Conservation (phyloP, 2,113 vertebrate species). For the Siniperca chuatsi region DNA sequence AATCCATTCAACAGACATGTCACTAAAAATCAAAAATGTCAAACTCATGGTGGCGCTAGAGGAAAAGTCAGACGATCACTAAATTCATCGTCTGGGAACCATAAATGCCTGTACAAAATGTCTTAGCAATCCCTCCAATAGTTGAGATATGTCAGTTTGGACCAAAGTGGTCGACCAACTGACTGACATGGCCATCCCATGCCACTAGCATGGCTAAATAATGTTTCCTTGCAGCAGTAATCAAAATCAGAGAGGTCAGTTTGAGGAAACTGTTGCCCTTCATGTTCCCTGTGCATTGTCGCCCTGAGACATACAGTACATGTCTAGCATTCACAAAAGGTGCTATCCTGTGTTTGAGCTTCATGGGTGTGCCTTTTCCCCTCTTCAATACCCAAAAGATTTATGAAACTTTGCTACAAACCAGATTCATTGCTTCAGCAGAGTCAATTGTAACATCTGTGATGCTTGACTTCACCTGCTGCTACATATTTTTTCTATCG, state of each 20-base stretch:
- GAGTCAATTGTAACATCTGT: slow-evolving; percentile 65
- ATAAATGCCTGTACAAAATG: not conserved
- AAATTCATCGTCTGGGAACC: not conserved
- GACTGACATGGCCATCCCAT: not conserved
- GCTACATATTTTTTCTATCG: slow-evolving; percentile 67
- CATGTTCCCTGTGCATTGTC: not conserved
- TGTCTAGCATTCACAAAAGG: slow-evolving; percentile 50
- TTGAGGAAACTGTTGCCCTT: slow-evolving; percentile 30
- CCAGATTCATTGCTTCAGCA: slow-evolving; percentile 56
- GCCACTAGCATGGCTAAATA: not conserved
- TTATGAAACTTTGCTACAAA: slow-evolving; percentile 61
- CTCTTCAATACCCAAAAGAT: slow-evolving; percentile 37
- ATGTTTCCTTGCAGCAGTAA: not conserved
- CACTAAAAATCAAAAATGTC: not conserved
- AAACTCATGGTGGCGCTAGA: not conserved
- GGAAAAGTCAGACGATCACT: not conserved
- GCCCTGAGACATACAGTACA: slow-evolving; percentile 19
- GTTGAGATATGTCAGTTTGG: not conserved
- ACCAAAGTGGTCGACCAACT: too few relatives aligned
- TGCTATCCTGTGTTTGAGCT: slow-evolving; percentile 71
- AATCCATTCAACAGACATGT: not conserved
- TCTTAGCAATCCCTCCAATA: not conserved
- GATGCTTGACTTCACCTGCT: slow-evolving; percentile 72
- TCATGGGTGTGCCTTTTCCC: slow-evolving; percentile 74
- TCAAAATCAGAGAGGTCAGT: not conserved